phyloP scores from a whole-genome alignment of 2,797 vertebrate species.

The Picus viridis region DNA sequence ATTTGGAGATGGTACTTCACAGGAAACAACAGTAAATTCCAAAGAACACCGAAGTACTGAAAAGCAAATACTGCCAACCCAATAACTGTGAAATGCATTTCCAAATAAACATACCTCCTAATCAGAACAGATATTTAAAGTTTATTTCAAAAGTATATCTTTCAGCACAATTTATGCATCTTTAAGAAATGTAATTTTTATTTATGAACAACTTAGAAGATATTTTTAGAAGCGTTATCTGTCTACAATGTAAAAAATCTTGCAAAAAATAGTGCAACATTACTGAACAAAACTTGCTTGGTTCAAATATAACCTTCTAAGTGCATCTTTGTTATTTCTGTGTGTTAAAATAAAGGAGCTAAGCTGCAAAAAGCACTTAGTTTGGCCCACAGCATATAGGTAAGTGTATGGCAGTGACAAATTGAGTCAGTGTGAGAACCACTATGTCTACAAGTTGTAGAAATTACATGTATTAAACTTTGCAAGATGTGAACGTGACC shows the following conservation, averaged over 20 bases:
- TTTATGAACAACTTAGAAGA: not conserved
- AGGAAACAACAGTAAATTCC: not conserved
- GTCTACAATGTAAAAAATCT: not conserved
- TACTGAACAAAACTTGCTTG: not conserved
- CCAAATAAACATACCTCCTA: not conserved
- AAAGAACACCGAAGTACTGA: not conserved
- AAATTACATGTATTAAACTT: not conserved
- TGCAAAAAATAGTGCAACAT: not conserved
- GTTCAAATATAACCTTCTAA: not conserved
- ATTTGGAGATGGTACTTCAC: not conserved
- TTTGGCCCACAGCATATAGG: not conserved
- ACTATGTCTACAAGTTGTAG: not conserved
- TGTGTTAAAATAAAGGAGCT: not conserved
- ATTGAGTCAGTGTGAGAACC: not conserved
- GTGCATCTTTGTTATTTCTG: not conserved
- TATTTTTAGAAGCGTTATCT: not conserved
- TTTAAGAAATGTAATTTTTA: not conserved
- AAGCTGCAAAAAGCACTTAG: not conserved
- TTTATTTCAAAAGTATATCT: not conserved
- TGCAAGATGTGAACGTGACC: conserved; percentile 5
- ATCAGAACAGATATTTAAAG: not conserved
- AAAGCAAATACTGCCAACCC: not conserved
- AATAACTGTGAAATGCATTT: not conserved
- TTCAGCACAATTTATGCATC: not conserved
- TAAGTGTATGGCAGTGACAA: not conserved